These are phyloP conservation scores for Ormyrus labotus DNA, from an alignment of 2,888 invertebrate genomes.

Conservation along the genomic window DNA sequence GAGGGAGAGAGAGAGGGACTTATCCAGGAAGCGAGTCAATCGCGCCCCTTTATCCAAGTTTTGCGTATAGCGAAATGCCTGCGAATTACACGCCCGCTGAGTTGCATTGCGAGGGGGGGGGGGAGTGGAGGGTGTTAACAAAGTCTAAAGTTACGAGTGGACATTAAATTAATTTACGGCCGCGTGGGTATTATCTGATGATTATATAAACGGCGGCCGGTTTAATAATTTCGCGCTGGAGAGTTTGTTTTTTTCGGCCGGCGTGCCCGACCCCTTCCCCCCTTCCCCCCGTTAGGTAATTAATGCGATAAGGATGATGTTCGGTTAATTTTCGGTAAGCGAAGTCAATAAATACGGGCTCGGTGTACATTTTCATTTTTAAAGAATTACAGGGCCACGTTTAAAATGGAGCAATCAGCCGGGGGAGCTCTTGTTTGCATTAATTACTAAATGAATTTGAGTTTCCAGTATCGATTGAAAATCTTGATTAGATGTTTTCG, in stretches of 20 bases:
- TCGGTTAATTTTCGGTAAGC: conserved; percentile 1
- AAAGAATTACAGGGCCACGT: no score
- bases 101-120: not conserved
- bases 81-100: not conserved
- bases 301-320: not conserved
- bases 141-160: conserved; percentile 37
- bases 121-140: not conserved
- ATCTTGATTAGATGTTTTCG: no score
- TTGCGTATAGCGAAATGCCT: conserved; percentile 10
- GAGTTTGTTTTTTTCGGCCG: not conserved
- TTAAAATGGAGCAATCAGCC: no score
- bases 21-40: conserved; percentile 10
- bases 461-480: no score
- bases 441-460: no score
- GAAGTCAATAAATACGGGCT: not conserved
- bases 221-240: conserved; percentile 27
- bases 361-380: no score
- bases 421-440: no score
- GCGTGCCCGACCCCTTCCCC: not conserved
- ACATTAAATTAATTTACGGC: conserved; percentile 39
- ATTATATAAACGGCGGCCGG: conserved; percentile 9
- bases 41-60: conserved; percentile 4
- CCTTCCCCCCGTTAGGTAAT: not conserved
- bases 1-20: not conserved
- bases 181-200: conserved; percentile 22